Evolutionary conservation across 2,888 invertebrate genomes (phyloP).

Genomic region (Pollenia labialis): DNA sequence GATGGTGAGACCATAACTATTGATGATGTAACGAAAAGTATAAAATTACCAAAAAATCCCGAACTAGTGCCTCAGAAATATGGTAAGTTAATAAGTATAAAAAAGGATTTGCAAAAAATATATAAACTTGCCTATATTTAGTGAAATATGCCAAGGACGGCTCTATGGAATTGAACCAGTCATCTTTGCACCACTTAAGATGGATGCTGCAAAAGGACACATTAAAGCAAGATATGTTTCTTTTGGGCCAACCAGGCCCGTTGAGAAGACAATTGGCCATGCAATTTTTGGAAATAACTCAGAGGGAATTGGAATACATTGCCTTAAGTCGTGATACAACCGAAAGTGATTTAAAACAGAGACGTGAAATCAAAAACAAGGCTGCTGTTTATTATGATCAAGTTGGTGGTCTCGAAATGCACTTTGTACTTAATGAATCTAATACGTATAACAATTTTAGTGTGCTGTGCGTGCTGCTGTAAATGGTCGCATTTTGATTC

Average conservation of each 20-base stretch:
- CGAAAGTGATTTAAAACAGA: conserved; percentile 97
- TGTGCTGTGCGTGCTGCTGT: conserved; percentile 96
- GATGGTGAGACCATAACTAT: conserved; percentile 86
- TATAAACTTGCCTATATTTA: conserved; percentile 51
- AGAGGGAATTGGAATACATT: conserved; percentile 96
- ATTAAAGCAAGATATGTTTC: conserved; percentile 97
- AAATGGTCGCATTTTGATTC: conserved; percentile 93
- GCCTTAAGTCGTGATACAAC: conserved; percentile 97
- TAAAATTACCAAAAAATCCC: conserved; percentile 87
- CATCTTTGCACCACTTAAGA: conserved; percentile 91
- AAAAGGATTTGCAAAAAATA: background rate
- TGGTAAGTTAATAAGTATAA: conserved; percentile 76
- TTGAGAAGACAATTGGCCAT: conserved; percentile 91
- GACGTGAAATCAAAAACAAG: conserved; percentile 94
- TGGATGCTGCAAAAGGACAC: conserved; percentile 99
- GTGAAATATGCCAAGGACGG: conserved; percentile 85
- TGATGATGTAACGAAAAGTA: conserved; percentile 89
- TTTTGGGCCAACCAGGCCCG: conserved; percentile 96
- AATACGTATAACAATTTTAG: conserved; percentile 83
- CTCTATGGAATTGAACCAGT: conserved; percentile 87
- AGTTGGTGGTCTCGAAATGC: conserved; percentile 84
- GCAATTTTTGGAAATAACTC: conserved; percentile 94
- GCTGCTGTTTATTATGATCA: conserved; percentile 97
- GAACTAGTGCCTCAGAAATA: conserved; percentile 91
- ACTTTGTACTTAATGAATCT: conserved; percentile 55